Evolutionary conservation across 2,888 invertebrate species (phyloP).

Genomic region (Melanchra persicariae): DNA sequence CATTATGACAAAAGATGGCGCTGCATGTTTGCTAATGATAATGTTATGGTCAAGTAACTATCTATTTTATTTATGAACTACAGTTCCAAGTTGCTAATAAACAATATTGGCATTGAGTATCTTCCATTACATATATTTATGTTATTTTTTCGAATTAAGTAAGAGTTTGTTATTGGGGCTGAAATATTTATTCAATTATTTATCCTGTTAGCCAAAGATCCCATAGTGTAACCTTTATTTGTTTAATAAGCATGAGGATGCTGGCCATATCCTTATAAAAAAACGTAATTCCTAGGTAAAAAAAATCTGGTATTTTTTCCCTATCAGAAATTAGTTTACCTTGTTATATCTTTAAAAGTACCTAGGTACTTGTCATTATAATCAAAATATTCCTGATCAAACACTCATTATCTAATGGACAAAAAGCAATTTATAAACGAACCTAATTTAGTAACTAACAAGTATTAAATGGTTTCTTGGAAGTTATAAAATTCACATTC

Average conservation of each 20-base stretch:
- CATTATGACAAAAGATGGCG: constrained; percentile 76
- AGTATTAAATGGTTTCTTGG: constrained; percentile 9
- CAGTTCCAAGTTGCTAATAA: constrained; percentile 27
- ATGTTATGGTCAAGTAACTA: constrained; percentile 52
- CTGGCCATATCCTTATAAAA: background rate
- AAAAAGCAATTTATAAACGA: background rate
- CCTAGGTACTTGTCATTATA: background rate
- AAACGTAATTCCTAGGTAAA: too few species aligned
- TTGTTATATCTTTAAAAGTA: background rate
- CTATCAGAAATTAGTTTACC: background rate
- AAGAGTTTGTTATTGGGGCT: constrained; percentile 2
- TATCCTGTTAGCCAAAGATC: constrained; percentile 28
- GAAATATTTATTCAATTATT: constrained; percentile 14
- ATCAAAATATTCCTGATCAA: constrained; percentile 18
- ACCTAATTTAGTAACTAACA: background rate
- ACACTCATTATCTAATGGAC: constrained; percentile 6
- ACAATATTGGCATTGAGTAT: constrained; percentile 23
- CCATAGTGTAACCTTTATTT: background rate
- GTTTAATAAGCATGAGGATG: background rate
- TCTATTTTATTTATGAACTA: constrained; percentile 31
- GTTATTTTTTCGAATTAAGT: constrained; percentile 7
- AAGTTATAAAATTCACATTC: constrained; percentile 11
- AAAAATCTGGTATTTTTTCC: background rate
- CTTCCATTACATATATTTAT: constrained; percentile 12
- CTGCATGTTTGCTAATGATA: constrained; percentile 67